These are phyloP conservation scores for Ceratosolen solmsi DNA, from an alignment of 1,140 invertebrate species.

Conservation along the genomic window DNA sequence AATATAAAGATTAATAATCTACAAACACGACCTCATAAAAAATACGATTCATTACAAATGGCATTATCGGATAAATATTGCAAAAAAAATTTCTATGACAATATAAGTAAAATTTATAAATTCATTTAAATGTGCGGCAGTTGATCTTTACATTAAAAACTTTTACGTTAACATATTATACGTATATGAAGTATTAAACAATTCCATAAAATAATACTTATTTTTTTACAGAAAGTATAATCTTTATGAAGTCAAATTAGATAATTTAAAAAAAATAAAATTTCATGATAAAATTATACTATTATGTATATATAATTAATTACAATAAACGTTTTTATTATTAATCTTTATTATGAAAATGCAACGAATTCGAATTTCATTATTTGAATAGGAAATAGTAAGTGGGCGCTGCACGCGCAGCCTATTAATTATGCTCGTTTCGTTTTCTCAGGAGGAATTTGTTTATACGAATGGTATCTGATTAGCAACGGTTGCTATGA, in stretches of 20 bases:
- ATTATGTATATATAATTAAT: too few species aligned
- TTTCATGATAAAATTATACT: neutral
- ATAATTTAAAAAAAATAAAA: slow-evolving; percentile 3
- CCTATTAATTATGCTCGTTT: too few species aligned
- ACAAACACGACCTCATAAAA: neutral
- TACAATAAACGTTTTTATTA: neutral
- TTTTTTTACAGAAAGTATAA: slow-evolving; percentile 34
- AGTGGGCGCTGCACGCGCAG: slow-evolving; percentile 28
- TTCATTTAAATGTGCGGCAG: neutral
- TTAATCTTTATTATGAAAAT: too few species aligned
- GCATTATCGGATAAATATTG: neutral
- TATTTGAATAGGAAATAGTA: too few species aligned
- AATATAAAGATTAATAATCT: neutral
- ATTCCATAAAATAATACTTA: neutral
- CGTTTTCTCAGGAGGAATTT: too few species aligned
- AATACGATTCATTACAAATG: neutral
- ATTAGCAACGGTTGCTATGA: neutral
- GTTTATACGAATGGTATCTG: neutral
- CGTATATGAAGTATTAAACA: neutral
- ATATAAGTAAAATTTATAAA: slow-evolving; percentile 20
- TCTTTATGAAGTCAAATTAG: slow-evolving; percentile 17
- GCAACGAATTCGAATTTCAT: neutral
- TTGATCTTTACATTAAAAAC: slow-evolving; percentile 4
- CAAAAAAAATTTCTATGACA: neutral
- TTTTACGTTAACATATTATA: neutral